A percentile compares a stretch with the other conserved stretches of the same genome.
phyloP scores from a whole-genome alignment of 1,140 invertebrate species.

The Plectrocnemia conspersa region DNA sequence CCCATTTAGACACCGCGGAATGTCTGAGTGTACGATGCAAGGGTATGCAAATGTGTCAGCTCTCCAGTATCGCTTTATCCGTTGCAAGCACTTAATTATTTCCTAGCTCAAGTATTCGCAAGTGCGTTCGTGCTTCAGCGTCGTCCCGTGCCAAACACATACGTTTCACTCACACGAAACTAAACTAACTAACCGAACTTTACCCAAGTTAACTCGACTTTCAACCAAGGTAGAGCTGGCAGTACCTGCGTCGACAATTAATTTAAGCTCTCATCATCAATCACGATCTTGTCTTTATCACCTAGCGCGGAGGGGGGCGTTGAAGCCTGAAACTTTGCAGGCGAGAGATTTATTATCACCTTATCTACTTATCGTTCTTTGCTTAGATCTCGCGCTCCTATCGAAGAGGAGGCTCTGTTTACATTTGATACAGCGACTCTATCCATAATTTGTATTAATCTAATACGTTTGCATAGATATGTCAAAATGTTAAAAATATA shows the following conservation, averaged over 20 bases:
- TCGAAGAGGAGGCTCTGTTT: too few relatives aligned
- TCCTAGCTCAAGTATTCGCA: constrained; percentile 27
- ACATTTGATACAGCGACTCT: too few relatives aligned
- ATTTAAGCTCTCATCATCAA: constrained; percentile 37
- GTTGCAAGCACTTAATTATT: constrained; percentile 24
- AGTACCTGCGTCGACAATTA: constrained; percentile 35
- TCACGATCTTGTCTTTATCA: constrained; percentile 35
- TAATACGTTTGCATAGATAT: too few relatives aligned
- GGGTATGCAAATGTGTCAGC: background rate
- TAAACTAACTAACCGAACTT: constrained; percentile 6
- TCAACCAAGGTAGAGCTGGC: constrained; percentile 24
- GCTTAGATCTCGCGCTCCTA: too few relatives aligned
- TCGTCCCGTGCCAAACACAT: constrained; percentile 7
- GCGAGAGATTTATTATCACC: constrained; percentile 34
- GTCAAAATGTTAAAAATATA: too few relatives aligned
- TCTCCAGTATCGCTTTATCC: constrained; percentile 3
- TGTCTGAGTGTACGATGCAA: too few relatives aligned
- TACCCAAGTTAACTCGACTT: constrained; percentile 21
- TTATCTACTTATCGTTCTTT: constrained; percentile 35
- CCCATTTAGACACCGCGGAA: too few relatives aligned
- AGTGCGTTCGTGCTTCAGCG: constrained; percentile 5
- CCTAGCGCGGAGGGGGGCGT: constrained; percentile 30
- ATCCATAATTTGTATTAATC: too few relatives aligned
- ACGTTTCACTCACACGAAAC: constrained; percentile 3
- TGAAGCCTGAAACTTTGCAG: constrained; percentile 34